Evolutionary conservation across 2,797 vertebrate genomes (phyloP).

Genomic region (Distichodus sexfasciatus): DNA sequence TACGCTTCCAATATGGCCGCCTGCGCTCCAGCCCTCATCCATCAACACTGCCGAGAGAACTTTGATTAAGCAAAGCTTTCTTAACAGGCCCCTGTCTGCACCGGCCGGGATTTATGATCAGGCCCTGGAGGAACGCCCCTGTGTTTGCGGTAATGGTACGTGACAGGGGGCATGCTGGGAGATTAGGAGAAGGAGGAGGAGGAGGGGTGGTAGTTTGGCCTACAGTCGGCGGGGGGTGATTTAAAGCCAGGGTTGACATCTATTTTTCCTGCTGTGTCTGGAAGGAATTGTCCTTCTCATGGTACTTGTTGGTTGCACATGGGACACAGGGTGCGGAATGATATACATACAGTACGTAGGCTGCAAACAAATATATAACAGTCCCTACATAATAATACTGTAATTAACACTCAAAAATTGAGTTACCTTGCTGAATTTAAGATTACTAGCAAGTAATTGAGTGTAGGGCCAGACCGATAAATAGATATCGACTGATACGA

Average conservation of each 20-base stretch:
- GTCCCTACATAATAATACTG: no score
- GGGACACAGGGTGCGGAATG: no score
- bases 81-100: slow-evolving; percentile 30
- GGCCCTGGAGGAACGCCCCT: slow-evolving; percentile 19
- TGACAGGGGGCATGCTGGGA: neutral
- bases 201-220: neutral
- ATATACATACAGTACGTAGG: no score
- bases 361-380: no score
- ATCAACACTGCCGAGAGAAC: slow-evolving; percentile 24
- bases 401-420: no score
- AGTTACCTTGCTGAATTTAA: no score
- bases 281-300: neutral
- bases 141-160: slow-evolving; percentile 19
- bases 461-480: no score
- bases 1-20: slow-evolving; percentile 24
- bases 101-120: slow-evolving; percentile 32
- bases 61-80: slow-evolving; percentile 45
- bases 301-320: no score
- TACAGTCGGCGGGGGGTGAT: slow-evolving; percentile 4
- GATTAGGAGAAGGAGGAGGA: slow-evolving; percentile 11
- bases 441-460: no score
- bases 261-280: slow-evolving; percentile 14
- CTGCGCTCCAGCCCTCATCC: slow-evolving; percentile 19
- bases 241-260: neutral
- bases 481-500: no score